phyloP scores from a whole-genome alignment of 2,888 invertebrate species.

The Zonitis immaculata region DNA sequence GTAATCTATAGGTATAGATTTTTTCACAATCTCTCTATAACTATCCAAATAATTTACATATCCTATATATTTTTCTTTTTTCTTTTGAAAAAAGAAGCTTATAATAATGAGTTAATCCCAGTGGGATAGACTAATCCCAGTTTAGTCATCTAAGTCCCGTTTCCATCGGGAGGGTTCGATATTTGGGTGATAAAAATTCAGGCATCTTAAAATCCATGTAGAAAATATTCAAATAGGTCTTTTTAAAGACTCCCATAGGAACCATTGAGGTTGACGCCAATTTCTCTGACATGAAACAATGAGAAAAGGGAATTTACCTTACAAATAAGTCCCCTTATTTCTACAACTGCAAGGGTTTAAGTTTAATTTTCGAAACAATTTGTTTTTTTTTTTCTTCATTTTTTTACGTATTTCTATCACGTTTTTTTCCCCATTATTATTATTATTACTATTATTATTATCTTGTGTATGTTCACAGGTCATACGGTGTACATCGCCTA shows the following conservation, averaged over 20 bases:
- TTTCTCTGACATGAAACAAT: constrained; percentile 52
- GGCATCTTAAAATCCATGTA: constrained; percentile 54
- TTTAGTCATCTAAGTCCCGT: constrained; percentile 32
- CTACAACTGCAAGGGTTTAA: constrained; percentile 36
- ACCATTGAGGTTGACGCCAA: constrained; percentile 53
- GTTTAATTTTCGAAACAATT: constrained; percentile 37
- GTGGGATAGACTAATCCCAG: constrained; percentile 8
- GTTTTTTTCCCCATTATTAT: constrained; percentile 18
- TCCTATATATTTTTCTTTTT: no score
- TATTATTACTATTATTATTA: constrained; percentile 16
- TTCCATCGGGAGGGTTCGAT: constrained; percentile 43
- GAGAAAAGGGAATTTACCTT: constrained; percentile 40
- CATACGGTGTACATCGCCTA: constrained; percentile 62
- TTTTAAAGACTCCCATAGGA: constrained; percentile 49
- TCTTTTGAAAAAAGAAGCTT: no score
- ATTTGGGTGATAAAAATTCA: constrained; percentile 50
- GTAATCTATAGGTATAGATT: no score
- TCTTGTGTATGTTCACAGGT: constrained; percentile 51
- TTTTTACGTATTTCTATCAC: constrained; percentile 4
- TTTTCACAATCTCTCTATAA: no score
- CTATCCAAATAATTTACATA: no score
- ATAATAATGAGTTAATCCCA: neutral
- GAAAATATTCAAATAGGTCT: constrained; percentile 55
- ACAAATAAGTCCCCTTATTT: constrained; percentile 37
- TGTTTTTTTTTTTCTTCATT: constrained; percentile 13